Percentiles rank a stretch among this genome's conserved stretches.
Evolutionary conservation across 2,113 vertebrate species (phyloP).

Genomic region (Odontophorus gujanensis): DNA sequence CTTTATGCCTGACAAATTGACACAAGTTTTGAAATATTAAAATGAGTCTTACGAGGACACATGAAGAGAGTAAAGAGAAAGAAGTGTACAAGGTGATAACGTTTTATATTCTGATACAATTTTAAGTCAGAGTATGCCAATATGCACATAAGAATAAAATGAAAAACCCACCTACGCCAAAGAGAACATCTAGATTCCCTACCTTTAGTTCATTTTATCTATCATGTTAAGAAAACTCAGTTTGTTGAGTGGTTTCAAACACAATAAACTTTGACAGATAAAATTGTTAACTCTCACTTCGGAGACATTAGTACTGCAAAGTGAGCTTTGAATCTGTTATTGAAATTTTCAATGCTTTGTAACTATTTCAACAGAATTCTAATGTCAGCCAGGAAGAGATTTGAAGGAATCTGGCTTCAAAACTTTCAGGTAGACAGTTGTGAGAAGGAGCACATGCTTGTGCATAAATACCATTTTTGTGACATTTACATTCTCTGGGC

Average conservation of each 20-base stretch:
- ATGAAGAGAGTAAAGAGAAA: not conserved
- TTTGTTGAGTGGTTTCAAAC: not conserved
- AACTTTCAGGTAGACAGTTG: not conserved
- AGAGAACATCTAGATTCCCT: not conserved
- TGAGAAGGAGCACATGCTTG: not conserved
- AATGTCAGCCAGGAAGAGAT: not conserved
- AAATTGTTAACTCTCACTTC: not conserved
- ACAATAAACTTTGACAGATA: not conserved
- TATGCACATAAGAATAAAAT: not conserved
- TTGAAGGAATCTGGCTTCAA: not conserved
- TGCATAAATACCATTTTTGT: not conserved
- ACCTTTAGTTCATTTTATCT: not conserved
- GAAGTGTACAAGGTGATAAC: not conserved
- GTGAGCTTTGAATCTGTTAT: not conserved
- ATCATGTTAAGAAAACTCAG: not conserved
- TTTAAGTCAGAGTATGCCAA: not conserved
- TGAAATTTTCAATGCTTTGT: not conserved
- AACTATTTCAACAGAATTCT: conserved; percentile 5
- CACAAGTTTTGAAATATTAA: not conserved
- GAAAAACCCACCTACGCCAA: not conserved
- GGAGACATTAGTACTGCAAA: not conserved
- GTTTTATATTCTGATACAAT: not conserved
- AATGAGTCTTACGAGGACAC: not conserved
- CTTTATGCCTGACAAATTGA: not conserved
- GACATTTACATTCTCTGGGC: not conserved